Conservation (phyloP, 2,113 vertebrate genomes). For the Ciconia maguari region DNA sequence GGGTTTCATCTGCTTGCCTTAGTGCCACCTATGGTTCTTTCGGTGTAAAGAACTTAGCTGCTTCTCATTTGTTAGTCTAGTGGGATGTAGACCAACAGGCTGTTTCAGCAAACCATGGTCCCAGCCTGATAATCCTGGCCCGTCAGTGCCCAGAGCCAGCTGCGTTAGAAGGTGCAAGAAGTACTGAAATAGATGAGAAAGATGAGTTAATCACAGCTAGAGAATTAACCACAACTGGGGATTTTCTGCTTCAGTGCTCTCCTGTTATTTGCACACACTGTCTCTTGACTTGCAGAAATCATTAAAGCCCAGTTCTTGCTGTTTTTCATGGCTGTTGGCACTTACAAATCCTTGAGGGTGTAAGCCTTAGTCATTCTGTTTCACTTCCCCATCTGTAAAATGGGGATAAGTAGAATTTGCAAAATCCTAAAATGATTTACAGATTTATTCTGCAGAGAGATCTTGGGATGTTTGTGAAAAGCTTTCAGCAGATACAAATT, state of each 20-base stretch:
- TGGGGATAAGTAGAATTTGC: not conserved
- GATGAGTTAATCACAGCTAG: not conserved
- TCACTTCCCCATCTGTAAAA: not conserved
- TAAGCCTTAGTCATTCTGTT: not conserved
- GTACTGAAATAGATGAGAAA: not conserved
- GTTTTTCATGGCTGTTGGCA: not conserved
- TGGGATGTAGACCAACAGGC: not conserved
- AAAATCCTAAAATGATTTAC: not conserved
- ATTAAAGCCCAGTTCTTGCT: not conserved
- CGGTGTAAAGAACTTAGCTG: not conserved
- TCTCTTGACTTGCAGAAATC: not conserved
- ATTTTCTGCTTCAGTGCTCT: slow-evolving; percentile 3
- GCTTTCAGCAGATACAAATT: slow-evolving; percentile 23
- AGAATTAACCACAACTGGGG: not conserved
- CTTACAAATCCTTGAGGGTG: not conserved
- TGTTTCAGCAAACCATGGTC: fast-evolving
- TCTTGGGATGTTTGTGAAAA: not conserved
- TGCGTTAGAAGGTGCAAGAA: not conserved
- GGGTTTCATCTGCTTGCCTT: not conserved
- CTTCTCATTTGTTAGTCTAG: not conserved
- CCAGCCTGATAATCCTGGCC: not conserved
- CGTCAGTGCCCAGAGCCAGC: not conserved
- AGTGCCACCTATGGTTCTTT: fast-evolving
- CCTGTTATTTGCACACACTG: not conserved
- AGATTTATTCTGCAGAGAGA: not conserved